Evolutionary conservation across 2,113 vertebrate genomes (phyloP), one percentile per base, ranked within the genome.

Genomic region (Empidonax alnorum): DNA sequence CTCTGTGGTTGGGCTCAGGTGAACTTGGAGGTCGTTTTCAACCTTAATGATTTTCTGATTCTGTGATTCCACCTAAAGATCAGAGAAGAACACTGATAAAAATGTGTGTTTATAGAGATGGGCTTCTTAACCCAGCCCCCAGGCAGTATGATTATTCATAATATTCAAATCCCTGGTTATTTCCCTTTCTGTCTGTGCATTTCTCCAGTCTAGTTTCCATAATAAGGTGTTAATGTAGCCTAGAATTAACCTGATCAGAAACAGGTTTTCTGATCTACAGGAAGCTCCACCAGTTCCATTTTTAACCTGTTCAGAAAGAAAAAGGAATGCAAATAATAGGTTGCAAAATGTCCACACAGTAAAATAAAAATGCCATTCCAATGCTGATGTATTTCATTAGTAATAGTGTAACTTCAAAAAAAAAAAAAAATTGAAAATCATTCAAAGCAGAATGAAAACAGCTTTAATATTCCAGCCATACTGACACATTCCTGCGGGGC

Each of bases 391-490:
- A 49, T 88, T 78, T 81, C 31, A 53, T 71, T 46, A 72, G 37
- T 2, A 0, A 68, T 4, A 47, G 13, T 3, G 6, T 41, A 39
- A 65, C 15, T 78, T 84, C 3, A 18, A 7, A 35, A 44, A 1
- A 28, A 13, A 5, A 46, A 46, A 14, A 3, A 44, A 41, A 28
- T 0, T 27, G 5, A 23, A 86, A 80, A 27, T 58, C 7, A 37
- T 84, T 93, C 18, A 58, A 79, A 88, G 41, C 17, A 44, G 41
- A 86, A 73, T 25, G 14, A 75, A 69, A 72, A 14, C 7, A 62
- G 16, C 37, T 50, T 47, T 63, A 19, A 12, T 39, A 27, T 80
- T 68, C 37, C 65, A 74, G 50, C 24, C 46, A 20, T 37, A 39
- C 14, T 42, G 55, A 35, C 71, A 71, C 13, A 28, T 73, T 37